These are phyloP conservation scores for Drosophila birchii DNA, from an alignment of 2,888 invertebrate species.

Conservation along the genomic window DNA sequence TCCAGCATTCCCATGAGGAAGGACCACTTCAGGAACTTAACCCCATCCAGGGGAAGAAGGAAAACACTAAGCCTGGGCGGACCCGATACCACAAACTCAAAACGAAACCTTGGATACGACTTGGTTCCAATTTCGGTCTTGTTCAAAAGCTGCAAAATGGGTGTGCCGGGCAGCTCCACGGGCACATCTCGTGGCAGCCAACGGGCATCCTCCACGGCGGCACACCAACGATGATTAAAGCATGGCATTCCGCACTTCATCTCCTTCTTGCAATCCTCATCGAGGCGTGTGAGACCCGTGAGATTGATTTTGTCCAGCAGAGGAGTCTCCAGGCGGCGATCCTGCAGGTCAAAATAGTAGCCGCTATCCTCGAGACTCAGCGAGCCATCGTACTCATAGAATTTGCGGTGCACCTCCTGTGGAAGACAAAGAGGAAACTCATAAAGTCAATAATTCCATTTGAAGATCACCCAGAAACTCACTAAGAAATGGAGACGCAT, in stretches of 20 bases:
- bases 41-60: conserved; percentile 65
- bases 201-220: conserved; percentile 44
- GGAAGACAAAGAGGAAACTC: background rate
- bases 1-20: conserved; percentile 68
- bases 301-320: conserved; percentile 59
- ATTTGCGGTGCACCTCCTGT: conserved; percentile 85
- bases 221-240: conserved; percentile 68
- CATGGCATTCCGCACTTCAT: conserved; percentile 81
- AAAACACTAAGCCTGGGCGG: conserved; percentile 78
- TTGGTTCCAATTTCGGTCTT: conserved; percentile 48
- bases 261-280: conserved; percentile 62
- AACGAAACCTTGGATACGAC: conserved; percentile 53
- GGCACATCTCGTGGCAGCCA: conserved; percentile 70
- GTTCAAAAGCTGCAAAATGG: conserved; percentile 61
- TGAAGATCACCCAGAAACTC: conserved; percentile 42
- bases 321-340: conserved; percentile 69
- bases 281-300: conserved; percentile 57
- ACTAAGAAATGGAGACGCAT: conserved; percentile 86
- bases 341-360: conserved; percentile 85
- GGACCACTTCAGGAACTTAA: conserved; percentile 72
- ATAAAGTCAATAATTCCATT: background rate
- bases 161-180: conserved; percentile 53
- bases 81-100: conserved; percentile 69
- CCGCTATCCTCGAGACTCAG: conserved; percentile 84
- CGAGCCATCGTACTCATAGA: conserved; percentile 80